Base-by-base conservation (phyloP, 2,113 vertebrate genomes). In the Dolichallabes microphthalmus region DNA sequence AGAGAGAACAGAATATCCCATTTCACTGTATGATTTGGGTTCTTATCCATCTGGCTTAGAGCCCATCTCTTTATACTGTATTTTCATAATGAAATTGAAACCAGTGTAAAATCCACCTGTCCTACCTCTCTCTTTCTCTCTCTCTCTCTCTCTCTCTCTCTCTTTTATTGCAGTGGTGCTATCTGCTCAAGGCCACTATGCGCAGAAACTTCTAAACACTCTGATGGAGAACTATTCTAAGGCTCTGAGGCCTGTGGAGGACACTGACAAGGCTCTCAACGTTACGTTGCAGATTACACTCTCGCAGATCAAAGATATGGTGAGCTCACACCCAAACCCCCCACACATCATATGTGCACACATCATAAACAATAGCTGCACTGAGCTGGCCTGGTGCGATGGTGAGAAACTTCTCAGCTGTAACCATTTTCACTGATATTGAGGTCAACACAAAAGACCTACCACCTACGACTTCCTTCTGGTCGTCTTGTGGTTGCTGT, bases 301-400 rank as follows among this genome's bases (percentile, higher is more conserved):
- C 78, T 99, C 97, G 27, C 98, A 99, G 93, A 99, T 99, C 90
- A 99, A 99, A 93, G 98, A 99, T 85, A 98, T 99, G 97, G 98
- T 99, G 89, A 96, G 96, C 61, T 61, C 55, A 82, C 78, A 10
- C 5, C 53, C 45, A 22, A 45, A 8, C 45, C 11, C 25, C 57
- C 15, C 19, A 82, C 57, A 80, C 50, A 25, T 64, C 50, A 25
- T 64, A 85, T 58, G 27, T 15, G 19, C 58, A 75, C 77, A 68
- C 17, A 58, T 55, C 30, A 86, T 63, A 78, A 81, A 27, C 71
- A 52, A 50, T 13, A 57, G 60, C 77, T n/a, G 45, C 69, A 81
- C 1, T 8, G 30, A 88, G 27, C 61, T 76, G 81, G 57, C 19
- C 58, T 83, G 10, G 14, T 69, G 53, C 52, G 32, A 58, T 12